Conservation (phyloP, 1,140 invertebrate species). For the Drosophila chauvacae region DNA sequence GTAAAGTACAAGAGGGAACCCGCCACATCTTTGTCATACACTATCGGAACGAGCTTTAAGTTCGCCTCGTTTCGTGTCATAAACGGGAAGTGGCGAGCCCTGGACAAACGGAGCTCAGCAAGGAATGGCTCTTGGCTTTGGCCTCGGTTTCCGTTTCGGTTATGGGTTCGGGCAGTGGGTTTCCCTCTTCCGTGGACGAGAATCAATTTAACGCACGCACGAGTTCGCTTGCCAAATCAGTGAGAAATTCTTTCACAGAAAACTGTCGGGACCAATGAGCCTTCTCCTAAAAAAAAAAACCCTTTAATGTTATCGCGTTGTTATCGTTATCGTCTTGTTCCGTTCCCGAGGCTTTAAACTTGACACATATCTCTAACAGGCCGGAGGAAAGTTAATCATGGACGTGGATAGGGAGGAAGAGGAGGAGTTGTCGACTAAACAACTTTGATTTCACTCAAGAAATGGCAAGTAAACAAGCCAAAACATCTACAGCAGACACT, state of each 20-base stretch:
- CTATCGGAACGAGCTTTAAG: constrained; percentile 55
- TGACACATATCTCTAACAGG: constrained; percentile 51
- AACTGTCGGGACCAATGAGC: constrained; percentile 63
- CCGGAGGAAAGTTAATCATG: constrained; percentile 61
- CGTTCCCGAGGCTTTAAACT: constrained; percentile 60
- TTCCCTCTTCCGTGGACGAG: constrained; percentile 9
- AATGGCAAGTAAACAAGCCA: constrained; percentile 54
- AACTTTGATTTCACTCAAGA: constrained; percentile 69
- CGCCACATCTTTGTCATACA: constrained; percentile 11
- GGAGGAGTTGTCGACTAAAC: constrained; percentile 8
- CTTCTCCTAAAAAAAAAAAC: constrained; percentile 28
- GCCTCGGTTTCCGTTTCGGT: neutral
- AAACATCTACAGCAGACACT: constrained; percentile 55
- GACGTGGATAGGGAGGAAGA: neutral
- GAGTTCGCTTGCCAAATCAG: constrained; percentile 68
- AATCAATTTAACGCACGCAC: constrained; percentile 80
- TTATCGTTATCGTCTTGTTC: constrained; percentile 37
- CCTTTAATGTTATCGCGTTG: constrained; percentile 47
- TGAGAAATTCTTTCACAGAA: constrained; percentile 65
- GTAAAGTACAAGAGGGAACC: constrained; percentile 25
- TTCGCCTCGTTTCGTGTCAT: constrained; percentile 44
- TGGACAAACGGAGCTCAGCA: constrained; percentile 52
- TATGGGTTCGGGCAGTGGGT: constrained; percentile 11
- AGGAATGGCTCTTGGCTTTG: constrained; percentile 5
- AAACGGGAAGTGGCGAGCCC: constrained; percentile 46